Evolutionary conservation across 2,113 vertebrate genomes (phyloP).

Genomic region (Pollimyrus isidori): DNA sequence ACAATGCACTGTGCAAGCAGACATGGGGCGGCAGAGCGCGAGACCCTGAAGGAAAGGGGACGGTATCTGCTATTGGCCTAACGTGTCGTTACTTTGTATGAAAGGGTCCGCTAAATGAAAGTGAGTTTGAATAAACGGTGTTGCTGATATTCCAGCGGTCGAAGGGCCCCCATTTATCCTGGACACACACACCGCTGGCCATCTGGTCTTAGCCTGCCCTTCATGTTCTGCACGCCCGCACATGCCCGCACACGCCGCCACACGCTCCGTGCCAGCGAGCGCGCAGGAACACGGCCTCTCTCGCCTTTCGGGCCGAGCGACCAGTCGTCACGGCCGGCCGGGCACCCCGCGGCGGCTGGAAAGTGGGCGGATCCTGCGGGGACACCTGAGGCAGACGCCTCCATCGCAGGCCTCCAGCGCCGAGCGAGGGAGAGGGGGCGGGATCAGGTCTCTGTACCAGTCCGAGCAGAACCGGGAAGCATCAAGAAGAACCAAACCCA

Average conservation of each 20-base stretch:
- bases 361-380: not conserved
- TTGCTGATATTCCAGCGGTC: not conserved
- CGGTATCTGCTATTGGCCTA: not conserved
- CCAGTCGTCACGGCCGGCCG: not conserved
- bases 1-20: not conserved
- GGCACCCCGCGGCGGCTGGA: not conserved
- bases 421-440: not conserved
- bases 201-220: too few species aligned
- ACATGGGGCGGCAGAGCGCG: not conserved
- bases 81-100: not conserved
- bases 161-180: not conserved
- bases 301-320: not conserved
- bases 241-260: not conserved
- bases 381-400: not conserved
- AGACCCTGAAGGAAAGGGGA: not conserved
- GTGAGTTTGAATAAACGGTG: not conserved
- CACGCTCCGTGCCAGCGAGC: not conserved
- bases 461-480: not conserved
- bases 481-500: not conserved
- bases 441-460: not conserved
- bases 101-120: not conserved
- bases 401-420: not conserved
- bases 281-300: not conserved
- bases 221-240: not conserved
- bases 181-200: not conserved